Conservation (phyloP, 2,797 vertebrate genomes). For the Poeciliopsis turneri region DNA sequence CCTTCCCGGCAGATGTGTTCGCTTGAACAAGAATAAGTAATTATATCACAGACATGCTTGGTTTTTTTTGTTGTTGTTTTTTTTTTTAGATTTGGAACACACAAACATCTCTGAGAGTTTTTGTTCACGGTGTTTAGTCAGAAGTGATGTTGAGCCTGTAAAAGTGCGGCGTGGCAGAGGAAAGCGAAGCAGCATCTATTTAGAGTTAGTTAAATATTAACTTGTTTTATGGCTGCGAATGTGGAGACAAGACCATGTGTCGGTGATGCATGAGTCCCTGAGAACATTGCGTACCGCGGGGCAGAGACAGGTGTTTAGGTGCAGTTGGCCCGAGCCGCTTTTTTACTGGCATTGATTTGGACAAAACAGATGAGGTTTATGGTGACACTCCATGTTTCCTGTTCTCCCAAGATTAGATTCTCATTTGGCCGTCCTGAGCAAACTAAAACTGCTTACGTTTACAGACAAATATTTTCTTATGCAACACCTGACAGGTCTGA, state of each 20-base stretch:
- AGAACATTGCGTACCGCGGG: constrained; percentile 71
- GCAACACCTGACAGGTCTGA: background rate
- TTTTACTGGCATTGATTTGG: constrained; percentile 52
- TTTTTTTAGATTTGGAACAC: background rate
- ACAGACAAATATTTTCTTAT: background rate
- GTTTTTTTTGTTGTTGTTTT: background rate
- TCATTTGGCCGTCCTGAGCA: constrained; percentile 1
- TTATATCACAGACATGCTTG: background rate
- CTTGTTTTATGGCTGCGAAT: constrained; percentile 79
- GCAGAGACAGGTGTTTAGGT: constrained; percentile 59
- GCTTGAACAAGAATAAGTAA: constrained; percentile 2
- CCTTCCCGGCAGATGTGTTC: constrained; percentile 22
- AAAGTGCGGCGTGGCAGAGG: constrained; percentile 34
- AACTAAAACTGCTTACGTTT: constrained; percentile 14
- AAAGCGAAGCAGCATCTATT: constrained; percentile 66
- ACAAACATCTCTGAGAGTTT: background rate
- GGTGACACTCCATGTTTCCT: constrained; percentile 27
- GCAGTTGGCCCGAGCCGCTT: constrained; percentile 40
- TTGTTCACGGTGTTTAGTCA: constrained; percentile 9
- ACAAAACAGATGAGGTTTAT: constrained; percentile 31
- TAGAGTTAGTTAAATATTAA: constrained; percentile 84
- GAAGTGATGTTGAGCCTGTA: constrained; percentile 33
- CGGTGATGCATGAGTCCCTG: constrained; percentile 71
- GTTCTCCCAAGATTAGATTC: constrained; percentile 7
- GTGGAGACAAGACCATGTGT: constrained; percentile 72